Base-by-base conservation (phyloP, 2,888 invertebrate genomes). In the Acleris cristana region DNA sequence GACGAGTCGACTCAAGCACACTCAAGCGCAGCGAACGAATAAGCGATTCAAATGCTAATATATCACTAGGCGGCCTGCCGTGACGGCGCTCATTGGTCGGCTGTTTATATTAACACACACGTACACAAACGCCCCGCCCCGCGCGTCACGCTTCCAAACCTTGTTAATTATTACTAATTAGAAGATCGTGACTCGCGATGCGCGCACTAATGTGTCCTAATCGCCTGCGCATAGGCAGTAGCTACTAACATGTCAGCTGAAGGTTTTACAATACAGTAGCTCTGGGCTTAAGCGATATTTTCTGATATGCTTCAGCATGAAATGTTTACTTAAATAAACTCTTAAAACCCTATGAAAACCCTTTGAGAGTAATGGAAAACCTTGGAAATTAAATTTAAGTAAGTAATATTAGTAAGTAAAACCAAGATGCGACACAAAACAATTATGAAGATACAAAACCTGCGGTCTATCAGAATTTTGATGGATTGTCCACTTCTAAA, bases 31-130 rank as follows among this genome's bases (percentile, higher is more conserved):
- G 23, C n/a, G 34, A 60, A 60, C 59, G 59, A 60, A 89, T 89
- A 88, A 89, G 82, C 89, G 88, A 86, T 91, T 90, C 88, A 88
- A 92, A 92, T 90, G 90, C 87, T 91, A 92, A 92, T 92, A 92
- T 92, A 91, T 92, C 91, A 92, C 92, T 79, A 84, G 87, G 87
- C 89, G 87, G 90, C 74, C 82, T 79, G 81, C 79, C 83, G 83
- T 87, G 87, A 87, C 84, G 88, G 71, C 83, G 81, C 86, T 87
- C 86, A 92, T 92, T 92, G 92, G 92, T 79, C 83, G 79, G 85
- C 78, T 86, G 83, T 88, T 88, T 86, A 85, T 87, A 92, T 92
- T 90, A 90, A 40, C 40, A 4, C 40, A 40, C 40, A 87, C 90
- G 91, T 91, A 88, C 81, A 85, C 85, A 87, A 83, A 88, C 90